These are phyloP conservation scores for Zenarchopterus dispar DNA, from an alignment of 2,797 vertebrate genomes.

Conservation along the genomic window DNA sequence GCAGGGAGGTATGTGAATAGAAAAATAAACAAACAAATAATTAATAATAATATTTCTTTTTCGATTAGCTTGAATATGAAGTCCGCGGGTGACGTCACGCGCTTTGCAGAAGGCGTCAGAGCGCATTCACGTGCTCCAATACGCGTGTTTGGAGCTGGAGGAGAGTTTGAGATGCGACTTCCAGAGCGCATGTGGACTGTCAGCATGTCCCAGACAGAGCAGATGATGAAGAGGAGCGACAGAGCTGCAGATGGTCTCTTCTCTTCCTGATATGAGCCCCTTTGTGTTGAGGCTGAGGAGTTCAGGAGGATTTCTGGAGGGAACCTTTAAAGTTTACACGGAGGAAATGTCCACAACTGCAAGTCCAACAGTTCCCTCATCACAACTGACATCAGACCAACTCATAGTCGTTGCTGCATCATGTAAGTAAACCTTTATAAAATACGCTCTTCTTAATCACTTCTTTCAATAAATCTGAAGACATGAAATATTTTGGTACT, in stretches of 20 bases:
- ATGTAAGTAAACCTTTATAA: constrained; percentile 73
- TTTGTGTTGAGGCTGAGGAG: constrained; percentile 25
- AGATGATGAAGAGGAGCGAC: constrained; percentile 31
- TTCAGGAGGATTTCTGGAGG: constrained; percentile 48
- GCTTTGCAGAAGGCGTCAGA: constrained; percentile 50
- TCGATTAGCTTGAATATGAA: constrained; percentile 22
- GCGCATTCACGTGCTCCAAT: constrained; percentile 39
- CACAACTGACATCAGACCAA: constrained; percentile 73
- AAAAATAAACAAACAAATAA: not conserved
- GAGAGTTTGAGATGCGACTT: constrained; percentile 38
- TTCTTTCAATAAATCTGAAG: not conserved
- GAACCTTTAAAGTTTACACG: constrained; percentile 38
- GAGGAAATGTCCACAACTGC: constrained; percentile 78
- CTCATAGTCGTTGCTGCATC: constrained; percentile 78
- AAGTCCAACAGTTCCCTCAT: constrained; percentile 66
- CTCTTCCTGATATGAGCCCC: constrained; percentile 47
- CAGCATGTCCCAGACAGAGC: constrained; percentile 17
- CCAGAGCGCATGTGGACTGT: constrained; percentile 49
- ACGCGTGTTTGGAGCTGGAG: constrained; percentile 37
- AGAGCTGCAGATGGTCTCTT: constrained; percentile 1
- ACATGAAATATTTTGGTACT: no score
- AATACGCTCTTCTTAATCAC: not conserved
- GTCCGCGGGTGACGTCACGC: constrained; percentile 59
- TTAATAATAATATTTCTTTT: no score
- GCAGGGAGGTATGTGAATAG: not conserved